These are phyloP conservation scores for Gobiocypris rarus DNA, from an alignment of 2,113 vertebrate species.

Conservation along the genomic window DNA sequence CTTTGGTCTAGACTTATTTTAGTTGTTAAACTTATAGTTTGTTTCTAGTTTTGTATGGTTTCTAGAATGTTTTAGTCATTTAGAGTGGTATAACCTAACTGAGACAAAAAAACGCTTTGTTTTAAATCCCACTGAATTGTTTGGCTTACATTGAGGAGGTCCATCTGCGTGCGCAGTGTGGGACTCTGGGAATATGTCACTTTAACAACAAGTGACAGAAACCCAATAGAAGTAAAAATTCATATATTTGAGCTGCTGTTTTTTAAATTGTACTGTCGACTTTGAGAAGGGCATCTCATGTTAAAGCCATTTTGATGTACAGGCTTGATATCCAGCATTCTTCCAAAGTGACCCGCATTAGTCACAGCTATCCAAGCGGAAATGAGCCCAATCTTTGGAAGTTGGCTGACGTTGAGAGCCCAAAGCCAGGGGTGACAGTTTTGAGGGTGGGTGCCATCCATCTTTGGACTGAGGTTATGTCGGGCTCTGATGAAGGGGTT, in stretches of 20 bases:
- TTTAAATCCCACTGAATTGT: conserved; percentile 13
- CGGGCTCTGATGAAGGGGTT: conserved; percentile 53
- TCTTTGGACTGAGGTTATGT: conserved; percentile 58
- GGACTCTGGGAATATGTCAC: background rate
- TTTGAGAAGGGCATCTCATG: conserved; percentile 19
- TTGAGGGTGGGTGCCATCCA: conserved; percentile 65
- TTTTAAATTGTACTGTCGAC: conserved; percentile 67
- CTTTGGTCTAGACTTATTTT: background rate
- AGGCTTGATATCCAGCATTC: conserved; percentile 69
- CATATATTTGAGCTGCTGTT: conserved; percentile 70
- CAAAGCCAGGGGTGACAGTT: conserved; percentile 65
- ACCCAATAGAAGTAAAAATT: conserved; percentile 72
- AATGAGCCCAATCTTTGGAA: conserved; percentile 52
- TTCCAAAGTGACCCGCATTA: conserved; percentile 60
- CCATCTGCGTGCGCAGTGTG: conserved; percentile 5
- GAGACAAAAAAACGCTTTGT: background rate
- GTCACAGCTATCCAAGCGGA: conserved; percentile 61
- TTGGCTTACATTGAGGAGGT: conserved; percentile 25
- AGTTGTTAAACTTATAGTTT: no score
- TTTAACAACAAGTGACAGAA: conserved; percentile 68
- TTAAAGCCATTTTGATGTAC: conserved; percentile 60
- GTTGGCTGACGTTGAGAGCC: conserved; percentile 49
- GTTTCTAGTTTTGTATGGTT: background rate
- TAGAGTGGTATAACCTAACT: background rate
- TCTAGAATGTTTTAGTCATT: background rate